Base-by-base conservation (phyloP, 2,797 vertebrate genomes). In the Darevskia mixta region DNA sequence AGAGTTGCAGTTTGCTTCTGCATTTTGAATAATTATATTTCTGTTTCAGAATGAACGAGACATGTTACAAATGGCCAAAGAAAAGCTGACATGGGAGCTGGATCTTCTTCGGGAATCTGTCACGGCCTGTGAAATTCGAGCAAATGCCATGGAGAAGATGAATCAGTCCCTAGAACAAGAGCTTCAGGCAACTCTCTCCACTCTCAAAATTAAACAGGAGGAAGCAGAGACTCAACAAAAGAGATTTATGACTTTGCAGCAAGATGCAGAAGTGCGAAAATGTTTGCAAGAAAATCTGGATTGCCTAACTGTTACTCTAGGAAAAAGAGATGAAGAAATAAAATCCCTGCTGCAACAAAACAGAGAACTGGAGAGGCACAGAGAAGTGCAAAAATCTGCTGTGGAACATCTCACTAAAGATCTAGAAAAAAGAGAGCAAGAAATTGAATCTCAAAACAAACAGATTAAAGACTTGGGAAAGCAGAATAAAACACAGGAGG, bases 351-450 rank as follows among this genome's bases (percentile, higher is more conserved):
- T 90, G 87, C 93, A 95, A 45, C 79, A 84, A 27, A 92, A 92
- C 0, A 83, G 94, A 35, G 93, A 95, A 66, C 86, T 97, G 84
- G 96, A 97, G 92, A 92, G 94, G 32, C 96, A 97, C 92, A 93
- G 95, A 76, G 92, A 95, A 94, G 82, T 94, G 90, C 93, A 97
- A 82, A 92, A 94, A 85, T 86, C 87, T 86, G 75, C 95, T 73
- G 79, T 97, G 13, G 91, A 94, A 82, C 94, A 95, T 67, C 86
- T 96, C 18, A 95, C 93, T 0, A 88, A 96, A 91, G 95, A 96
- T 72, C 84, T 96, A 32, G 92, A 91, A 86, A 95, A 97, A 85
- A 91, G 89, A 92, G 93, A 93, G 27, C 92, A 94, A 80, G 95
- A 96, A 73, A 81, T 82, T 7, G 91, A 94, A 92, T 93, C 43